Evolutionary conservation across 2,888 invertebrate genomes (phyloP), one percentile per base, ranked within the genome.

Genomic region (Eilema griseolum): DNA sequence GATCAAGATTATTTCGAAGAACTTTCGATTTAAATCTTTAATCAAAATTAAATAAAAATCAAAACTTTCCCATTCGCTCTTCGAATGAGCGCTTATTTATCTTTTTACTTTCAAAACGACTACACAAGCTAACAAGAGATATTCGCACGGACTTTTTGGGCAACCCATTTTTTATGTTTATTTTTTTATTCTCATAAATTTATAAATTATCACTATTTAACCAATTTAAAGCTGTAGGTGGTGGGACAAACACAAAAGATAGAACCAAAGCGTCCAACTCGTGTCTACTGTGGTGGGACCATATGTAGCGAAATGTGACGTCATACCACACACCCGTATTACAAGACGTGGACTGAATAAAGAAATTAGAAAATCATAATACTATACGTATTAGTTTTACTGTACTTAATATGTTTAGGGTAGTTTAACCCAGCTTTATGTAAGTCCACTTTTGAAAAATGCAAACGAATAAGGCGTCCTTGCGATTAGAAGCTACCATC

Each of bases 191-290:
- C 8, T 31, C 0, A 20, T 7, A 1, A 20, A 28, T 16, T 31
- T 46, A 56, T 23, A 20, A 57, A 56, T 31, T 4, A 31, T 26
- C 28, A 28, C 16, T 59, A 10, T 59, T 59, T 59, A 59, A 26
- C 26, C 59, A 14, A 41, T 24, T 37, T 62, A 23, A 41, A 62
- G 24, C 41, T 37, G 61, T 61, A 33, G 61, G 61, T 61, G 61
- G 61, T 61, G 61, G 61, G 61, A 16, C 20, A 61, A 31, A 31
- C 61, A n/a, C 61, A 61, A 31, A 28, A 59, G 14, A 8, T 28
- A 14, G 24, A 28, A 59, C 28, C 26, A 59, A 59, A 26, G 16
- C 26, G 59, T 59, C 28, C 20, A 59, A 26, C 16, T 26, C 16
- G 26, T 24, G 59, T 59, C 7, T 31, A 20, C 26, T 33, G 31